Evolutionary conservation across 1,140 invertebrate genomes (phyloP), one percentile per base, ranked within the genome.

Genomic region (Drosophila orena): DNA sequence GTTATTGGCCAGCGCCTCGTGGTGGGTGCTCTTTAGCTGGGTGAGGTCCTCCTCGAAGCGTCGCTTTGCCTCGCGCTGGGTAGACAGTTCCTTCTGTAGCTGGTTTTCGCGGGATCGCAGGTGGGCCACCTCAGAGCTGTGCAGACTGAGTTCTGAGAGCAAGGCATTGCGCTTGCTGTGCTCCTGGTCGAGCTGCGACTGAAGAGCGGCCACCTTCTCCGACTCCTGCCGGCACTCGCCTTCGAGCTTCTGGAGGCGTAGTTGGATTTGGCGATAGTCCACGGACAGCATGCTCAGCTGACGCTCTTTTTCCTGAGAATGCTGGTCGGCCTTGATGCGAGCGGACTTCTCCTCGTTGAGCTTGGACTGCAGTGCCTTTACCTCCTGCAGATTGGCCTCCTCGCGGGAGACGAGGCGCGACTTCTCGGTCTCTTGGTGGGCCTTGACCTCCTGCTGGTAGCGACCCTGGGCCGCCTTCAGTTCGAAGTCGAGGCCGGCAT

Each of bases 201-300:
- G 95, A 10, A 98, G 91, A 1, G 95, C 96, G 85, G 96, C 96
- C 27, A 94, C 94, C 94, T 98, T 98, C 91, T 98, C 97, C 14
- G 95, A 94, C 92, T 98, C 97, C 90, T 96, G 95, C 15, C 97
- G 94, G 88, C 97, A 95, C 93, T 98, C 97, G 14, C 96, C 97
- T 92, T 98, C 97, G 1, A 98, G 92, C 91, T 98, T 98, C 91
- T 98, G 96, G 17, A 98, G 92, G 56, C 97, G 94, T 83, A 98
- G 96, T 84, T 98, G 96, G 72, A 98, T 96, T 93, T 98, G 98
- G 8, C 97, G 93, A 90, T 98, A 97, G 92, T 99, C 98, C 4
- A 99, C 97, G 15, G 96, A 96, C 1, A 99, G 93, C 96, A 98
- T 98, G 6, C 97, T 98, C 86, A 98, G 96, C 92, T 98, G 97